phyloP scores from a whole-genome alignment of 2,113 vertebrate genomes.

The Urocolius indicus region DNA sequence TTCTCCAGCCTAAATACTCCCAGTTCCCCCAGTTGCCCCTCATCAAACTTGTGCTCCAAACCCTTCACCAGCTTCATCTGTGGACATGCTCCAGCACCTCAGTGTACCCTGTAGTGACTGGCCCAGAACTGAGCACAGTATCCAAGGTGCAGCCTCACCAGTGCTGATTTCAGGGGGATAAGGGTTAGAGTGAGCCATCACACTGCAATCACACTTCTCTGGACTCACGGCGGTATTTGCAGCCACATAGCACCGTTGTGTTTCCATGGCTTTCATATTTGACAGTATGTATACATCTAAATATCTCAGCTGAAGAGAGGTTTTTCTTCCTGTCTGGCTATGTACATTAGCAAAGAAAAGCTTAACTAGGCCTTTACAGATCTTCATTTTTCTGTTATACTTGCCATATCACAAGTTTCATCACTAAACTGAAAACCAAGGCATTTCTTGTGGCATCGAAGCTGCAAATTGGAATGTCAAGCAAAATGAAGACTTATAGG shows the following conservation, averaged over 20 bases:
- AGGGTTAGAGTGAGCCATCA: background rate
- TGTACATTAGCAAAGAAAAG: constrained; percentile 15
- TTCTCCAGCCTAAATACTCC: too few relatives aligned
- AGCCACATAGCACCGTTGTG: background rate
- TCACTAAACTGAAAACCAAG: constrained; percentile 42
- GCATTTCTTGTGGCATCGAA: constrained; percentile 58
- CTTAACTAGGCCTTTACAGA: constrained; percentile 4
- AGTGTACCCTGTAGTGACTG: too few relatives aligned
- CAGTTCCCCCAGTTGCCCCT: too few relatives aligned
- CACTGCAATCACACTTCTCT: rapidly evolving
- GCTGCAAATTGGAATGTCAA: constrained; percentile 72
- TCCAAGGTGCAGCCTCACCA: too few relatives aligned
- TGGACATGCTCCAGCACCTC: too few relatives aligned
- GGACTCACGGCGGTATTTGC: background rate
- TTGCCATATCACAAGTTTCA: constrained; percentile 51
- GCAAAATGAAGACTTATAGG: constrained; percentile 64
- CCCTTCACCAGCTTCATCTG: too few relatives aligned
- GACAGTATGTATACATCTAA: background rate
- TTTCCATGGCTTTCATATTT: background rate
- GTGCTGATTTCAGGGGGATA: too few relatives aligned
- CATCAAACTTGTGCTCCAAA: too few relatives aligned
- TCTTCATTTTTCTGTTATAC: constrained; percentile 52
- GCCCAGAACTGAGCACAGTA: too few relatives aligned
- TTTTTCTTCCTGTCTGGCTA: background rate
- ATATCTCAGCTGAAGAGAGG: background rate